Evolutionary conservation across 2,888 invertebrate species (phyloP), one percentile per base, ranked within the genome.

Genomic region (Dermolepida albohirtum): DNA sequence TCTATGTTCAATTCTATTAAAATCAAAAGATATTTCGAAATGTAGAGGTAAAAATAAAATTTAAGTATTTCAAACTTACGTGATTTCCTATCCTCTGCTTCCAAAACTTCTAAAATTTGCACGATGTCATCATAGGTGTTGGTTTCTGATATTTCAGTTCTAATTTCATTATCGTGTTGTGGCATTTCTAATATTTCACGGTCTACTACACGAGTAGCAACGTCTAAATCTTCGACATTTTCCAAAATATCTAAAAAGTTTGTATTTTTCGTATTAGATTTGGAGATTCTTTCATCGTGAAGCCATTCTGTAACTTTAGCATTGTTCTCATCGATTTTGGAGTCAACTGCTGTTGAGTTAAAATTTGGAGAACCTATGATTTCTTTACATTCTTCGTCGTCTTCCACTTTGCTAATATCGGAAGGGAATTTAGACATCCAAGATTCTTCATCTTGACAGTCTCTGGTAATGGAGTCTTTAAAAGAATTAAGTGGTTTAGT

Each of bases 81-180:
- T 40, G 83, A 81, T 72, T 81, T 82, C 71, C 81, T 79, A 72
- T 84, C 84, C 76, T 84, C 84, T 65, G 80, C 80, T 75, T 85
- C 85, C 34, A 86, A 73, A 63, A 82, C 83, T 76, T 85, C 81
- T 8, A 86, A 74, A 70, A 86, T 84, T 2, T 81, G 81, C 8
- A 82, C 81, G 49, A 85, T 83, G 72, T 86, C 86, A 67, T 85
- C 84, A 69, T 82, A 83, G 67, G 84, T 82, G 14, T 70, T 74
- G 16, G 65, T 65, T 59, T 72, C 74, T 6, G 57, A 65, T n/a
- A 72, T 70, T 17, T 67, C 64, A 8, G 34, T 57, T 14, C 47
- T 64, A 34, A 10, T 43, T 39, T 55, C 50, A 41, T 67, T 62
- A 50, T 76, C 78, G 29, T 75, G 75, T 65, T 76, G 75, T 4